Conservation (phyloP, 2,797 vertebrate species). For the Molossus molossus region DNA sequence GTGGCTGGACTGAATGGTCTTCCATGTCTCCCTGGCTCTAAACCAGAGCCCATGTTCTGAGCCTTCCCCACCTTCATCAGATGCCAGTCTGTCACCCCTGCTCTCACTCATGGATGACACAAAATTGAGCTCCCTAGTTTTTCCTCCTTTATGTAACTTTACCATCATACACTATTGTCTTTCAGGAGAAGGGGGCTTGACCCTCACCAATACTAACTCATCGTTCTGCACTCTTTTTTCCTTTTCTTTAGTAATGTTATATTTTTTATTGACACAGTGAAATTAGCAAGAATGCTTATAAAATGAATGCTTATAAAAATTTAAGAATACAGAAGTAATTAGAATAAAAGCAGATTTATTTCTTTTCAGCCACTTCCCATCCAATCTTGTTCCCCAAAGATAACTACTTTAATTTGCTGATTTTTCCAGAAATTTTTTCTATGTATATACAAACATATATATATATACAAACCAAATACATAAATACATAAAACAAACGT, state of each 20-base stretch:
- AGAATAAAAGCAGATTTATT: not conserved
- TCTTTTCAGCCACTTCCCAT: not conserved
- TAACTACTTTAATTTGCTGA: constrained; percentile 3
- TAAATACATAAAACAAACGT: not conserved
- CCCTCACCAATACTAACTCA: not conserved
- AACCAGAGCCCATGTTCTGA: not conserved
- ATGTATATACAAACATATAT: not conserved
- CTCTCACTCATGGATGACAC: not conserved
- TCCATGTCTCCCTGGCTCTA: not conserved
- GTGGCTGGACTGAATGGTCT: not conserved
- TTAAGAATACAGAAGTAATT: not conserved
- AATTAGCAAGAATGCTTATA: not conserved
- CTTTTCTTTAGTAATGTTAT: not conserved
- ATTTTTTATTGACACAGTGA: constrained; percentile 20
- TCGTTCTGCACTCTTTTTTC: not conserved
- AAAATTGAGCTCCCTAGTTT: not conserved
- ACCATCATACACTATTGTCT: not conserved
- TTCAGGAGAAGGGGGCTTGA: not conserved
- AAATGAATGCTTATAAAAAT: constrained; percentile 28
- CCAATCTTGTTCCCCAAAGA: not conserved
- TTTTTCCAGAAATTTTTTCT: constrained; percentile 49
- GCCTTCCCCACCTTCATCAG: not conserved
- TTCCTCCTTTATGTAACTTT: not conserved
- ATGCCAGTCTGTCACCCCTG: not conserved
- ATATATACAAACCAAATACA: not conserved